These are phyloP conservation scores for Rotaria magnacalcarata DNA, from an alignment of 2,888 invertebrate genomes.

Conservation along the genomic window DNA sequence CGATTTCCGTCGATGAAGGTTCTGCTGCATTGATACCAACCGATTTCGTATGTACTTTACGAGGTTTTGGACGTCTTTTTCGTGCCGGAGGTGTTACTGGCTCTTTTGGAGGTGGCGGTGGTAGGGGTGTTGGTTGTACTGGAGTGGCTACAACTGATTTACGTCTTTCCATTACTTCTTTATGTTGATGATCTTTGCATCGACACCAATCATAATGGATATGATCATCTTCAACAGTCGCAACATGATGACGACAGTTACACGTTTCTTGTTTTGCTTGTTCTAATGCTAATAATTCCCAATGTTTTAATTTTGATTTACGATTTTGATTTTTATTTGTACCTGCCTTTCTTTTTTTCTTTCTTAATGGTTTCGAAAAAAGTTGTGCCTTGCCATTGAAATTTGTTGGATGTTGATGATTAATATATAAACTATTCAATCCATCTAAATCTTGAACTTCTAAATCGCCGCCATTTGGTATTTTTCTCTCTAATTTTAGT, in stretches of 20 bases:
- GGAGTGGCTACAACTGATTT: background rate
- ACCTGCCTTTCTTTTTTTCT: background rate
- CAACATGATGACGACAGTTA: constrained; percentile 13
- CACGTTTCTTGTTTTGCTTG: background rate
- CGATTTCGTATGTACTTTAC: background rate
- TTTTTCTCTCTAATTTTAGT: background rate
- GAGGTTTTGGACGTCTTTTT: background rate
- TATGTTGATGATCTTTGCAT: constrained; percentile 25
- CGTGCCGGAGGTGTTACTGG: background rate
- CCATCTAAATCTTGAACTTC: background rate
- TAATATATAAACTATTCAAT: background rate
- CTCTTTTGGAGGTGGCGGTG: background rate
- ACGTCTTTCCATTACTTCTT: background rate
- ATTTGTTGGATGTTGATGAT: background rate
- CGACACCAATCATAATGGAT: constrained; percentile 19
- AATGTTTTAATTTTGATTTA: background rate
- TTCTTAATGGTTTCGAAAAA: no score
- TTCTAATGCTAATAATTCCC: constrained; percentile 16
- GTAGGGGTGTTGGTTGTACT: background rate
- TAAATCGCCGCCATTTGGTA: background rate
- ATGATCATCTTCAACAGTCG: background rate
- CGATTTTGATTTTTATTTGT: background rate
- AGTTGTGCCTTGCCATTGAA: no score
- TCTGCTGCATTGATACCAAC: background rate
- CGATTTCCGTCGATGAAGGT: background rate